Evolutionary conservation across 2,797 vertebrate species (phyloP).

Genomic region (Hippocampus kuda): DNA sequence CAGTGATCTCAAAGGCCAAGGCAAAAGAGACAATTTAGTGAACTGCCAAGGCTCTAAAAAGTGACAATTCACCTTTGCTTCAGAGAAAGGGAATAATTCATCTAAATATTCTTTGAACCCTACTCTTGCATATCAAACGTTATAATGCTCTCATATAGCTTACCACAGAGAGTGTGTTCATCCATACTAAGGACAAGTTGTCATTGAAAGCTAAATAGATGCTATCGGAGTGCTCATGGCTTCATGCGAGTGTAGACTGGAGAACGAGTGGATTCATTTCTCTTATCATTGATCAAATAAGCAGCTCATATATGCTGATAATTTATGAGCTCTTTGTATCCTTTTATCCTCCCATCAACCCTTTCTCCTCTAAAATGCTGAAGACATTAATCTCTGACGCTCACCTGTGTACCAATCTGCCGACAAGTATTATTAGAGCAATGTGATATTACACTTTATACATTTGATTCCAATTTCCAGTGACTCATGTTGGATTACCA

Average conservation of each 20-base stretch:
- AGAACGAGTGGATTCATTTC: conserved; percentile 57
- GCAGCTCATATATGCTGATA: conserved; percentile 61
- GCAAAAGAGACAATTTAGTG: conserved; percentile 24
- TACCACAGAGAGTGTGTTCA: conserved; percentile 37
- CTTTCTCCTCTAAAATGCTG: conserved; percentile 56
- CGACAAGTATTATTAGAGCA: conserved; percentile 36
- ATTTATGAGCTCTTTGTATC: conserved; percentile 59
- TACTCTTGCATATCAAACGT: conserved; percentile 40
- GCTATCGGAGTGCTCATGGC: conserved; percentile 48
- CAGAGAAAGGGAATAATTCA: conserved; percentile 19
- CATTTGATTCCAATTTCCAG: conserved; percentile 1
- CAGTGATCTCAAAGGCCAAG: conserved; percentile 40
- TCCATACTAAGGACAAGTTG: conserved; percentile 47
- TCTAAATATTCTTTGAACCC: conserved; percentile 41
- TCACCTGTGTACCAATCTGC: conserved; percentile 37
- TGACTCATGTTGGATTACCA: too few relatives aligned
- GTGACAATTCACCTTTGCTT: conserved; percentile 9
- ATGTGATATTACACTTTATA: conserved; percentile 10
- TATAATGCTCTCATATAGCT: conserved; percentile 45
- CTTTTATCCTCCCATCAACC: conserved; percentile 57
- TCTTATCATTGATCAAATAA: conserved; percentile 66
- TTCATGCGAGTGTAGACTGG: conserved; percentile 36
- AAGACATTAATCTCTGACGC: conserved; percentile 56
- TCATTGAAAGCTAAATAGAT: conserved; percentile 58
- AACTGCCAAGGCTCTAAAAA: conserved; percentile 8